These are phyloP conservation scores for Pomatorhinus ruficollis DNA, from an alignment of 2,113 vertebrate genomes.

Conservation along the genomic window DNA sequence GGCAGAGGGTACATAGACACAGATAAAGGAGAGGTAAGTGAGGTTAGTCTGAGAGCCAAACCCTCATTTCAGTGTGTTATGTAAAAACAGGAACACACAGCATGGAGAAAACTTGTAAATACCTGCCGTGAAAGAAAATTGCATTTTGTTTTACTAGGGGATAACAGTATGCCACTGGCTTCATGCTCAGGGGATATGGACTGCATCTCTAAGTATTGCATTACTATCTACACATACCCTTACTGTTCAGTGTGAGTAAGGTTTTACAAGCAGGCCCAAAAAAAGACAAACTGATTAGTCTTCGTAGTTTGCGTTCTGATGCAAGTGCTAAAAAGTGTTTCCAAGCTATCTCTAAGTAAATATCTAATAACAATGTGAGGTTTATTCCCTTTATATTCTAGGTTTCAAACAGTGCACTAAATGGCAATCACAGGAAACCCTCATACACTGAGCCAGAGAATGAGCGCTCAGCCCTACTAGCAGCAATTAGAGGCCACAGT, in stretches of 20 bases:
- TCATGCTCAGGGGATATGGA: neutral
- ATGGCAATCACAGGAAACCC: slow-evolving; percentile 57
- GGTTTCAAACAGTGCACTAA: slow-evolving; percentile 68
- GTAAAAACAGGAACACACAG: neutral
- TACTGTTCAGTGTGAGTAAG: neutral
- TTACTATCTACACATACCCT: neutral
- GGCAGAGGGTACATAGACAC: neutral
- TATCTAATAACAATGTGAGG: neutral
- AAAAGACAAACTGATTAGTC: neutral
- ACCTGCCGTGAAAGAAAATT: neutral
- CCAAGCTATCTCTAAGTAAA: neutral
- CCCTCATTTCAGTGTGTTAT: neutral
- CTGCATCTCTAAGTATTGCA: neutral
- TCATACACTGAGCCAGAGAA: slow-evolving; percentile 76
- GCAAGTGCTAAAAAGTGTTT: neutral
- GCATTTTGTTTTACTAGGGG: neutral
- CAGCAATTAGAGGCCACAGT: slow-evolving; percentile 86
- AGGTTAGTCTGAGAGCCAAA: neutral
- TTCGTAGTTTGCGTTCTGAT: neutral
- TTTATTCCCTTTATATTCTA: slow-evolving; percentile 46
- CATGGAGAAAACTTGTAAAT: neutral
- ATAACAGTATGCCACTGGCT: neutral
- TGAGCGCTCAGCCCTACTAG: slow-evolving; percentile 84
- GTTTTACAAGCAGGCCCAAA: neutral
- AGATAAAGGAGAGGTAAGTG: neutral